Percentiles rank a stretch among this genome's conserved stretches.
phyloP scores from a whole-genome alignment of 2,113 vertebrate species.

The Crotophaga sulcirostris region DNA sequence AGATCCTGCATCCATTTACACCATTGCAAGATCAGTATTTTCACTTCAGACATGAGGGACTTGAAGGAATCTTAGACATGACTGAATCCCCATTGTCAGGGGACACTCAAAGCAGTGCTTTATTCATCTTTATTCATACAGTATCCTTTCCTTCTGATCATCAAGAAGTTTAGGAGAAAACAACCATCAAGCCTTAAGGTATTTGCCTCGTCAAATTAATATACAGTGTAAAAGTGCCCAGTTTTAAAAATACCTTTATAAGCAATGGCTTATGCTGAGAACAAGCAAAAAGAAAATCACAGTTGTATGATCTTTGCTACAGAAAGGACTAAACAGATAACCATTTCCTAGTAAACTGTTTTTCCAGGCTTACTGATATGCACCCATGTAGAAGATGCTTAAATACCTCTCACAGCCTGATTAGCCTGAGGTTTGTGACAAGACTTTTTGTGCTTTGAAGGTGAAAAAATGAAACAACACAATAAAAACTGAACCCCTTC shows the following conservation, averaged over 20 bases:
- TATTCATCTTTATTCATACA: not conserved
- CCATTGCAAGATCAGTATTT: not conserved
- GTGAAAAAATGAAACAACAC: conserved; percentile 41
- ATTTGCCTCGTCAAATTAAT: conserved; percentile 33
- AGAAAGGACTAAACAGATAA: not conserved
- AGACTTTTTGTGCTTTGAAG: conserved; percentile 33
- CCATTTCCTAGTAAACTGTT: not conserved
- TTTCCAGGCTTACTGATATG: not conserved
- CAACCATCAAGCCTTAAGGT: not conserved
- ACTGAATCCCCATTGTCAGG: not conserved
- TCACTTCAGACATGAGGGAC: not conserved
- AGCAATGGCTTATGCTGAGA: not conserved
- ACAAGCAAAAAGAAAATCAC: conserved; percentile 19
- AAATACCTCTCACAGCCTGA: not conserved
- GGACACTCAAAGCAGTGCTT: not conserved
- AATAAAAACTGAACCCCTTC: not conserved
- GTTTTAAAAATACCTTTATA: not conserved
- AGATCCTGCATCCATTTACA: not conserved
- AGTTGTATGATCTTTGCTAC: not conserved
- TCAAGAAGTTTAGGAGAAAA: conserved; percentile 16
- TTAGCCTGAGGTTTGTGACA: conserved; percentile 8
- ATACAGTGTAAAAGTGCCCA: not conserved
- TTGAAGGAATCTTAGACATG: not conserved
- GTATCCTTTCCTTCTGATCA: not conserved
- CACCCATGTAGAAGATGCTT: not conserved